These are phyloP conservation scores for Phocoena phocoena DNA, from an alignment of 2,113 vertebrate genomes.

Conservation along the genomic window DNA sequence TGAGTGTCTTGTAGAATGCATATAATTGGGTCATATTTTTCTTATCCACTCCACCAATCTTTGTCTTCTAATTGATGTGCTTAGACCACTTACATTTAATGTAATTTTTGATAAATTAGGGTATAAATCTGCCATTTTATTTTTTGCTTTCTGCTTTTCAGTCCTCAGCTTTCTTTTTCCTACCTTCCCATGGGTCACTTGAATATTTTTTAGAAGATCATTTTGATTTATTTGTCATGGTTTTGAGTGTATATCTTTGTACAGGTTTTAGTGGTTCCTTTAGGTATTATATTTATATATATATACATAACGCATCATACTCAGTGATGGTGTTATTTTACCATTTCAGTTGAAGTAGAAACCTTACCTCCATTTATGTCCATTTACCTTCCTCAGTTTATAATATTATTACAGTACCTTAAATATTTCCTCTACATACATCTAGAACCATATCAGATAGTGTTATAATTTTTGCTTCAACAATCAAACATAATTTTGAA, in stretches of 20 bases:
- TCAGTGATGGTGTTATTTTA: slow-evolving; percentile 12
- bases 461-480: too few relatives aligned
- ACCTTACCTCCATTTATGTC: not conserved
- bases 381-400: not conserved
- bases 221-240: not conserved
- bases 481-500: not conserved
- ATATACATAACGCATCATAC: not conserved
- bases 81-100: not conserved
- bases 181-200: not conserved
- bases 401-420: not conserved
- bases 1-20: not conserved
- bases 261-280: not conserved
- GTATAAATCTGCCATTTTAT: not conserved
- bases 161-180: not conserved
- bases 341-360: not conserved
- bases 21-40: not conserved
- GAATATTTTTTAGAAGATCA: not conserved
- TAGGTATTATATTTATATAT: not conserved
- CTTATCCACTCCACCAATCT: not conserved
- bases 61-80: not conserved
- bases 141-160: not conserved
- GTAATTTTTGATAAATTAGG: not conserved
- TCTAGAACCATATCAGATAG: not conserved
- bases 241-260: not conserved
- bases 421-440: not conserved